Evolutionary conservation across 2,888 invertebrate genomes (phyloP).

Genomic region (Drosophila peninsularis): DNA sequence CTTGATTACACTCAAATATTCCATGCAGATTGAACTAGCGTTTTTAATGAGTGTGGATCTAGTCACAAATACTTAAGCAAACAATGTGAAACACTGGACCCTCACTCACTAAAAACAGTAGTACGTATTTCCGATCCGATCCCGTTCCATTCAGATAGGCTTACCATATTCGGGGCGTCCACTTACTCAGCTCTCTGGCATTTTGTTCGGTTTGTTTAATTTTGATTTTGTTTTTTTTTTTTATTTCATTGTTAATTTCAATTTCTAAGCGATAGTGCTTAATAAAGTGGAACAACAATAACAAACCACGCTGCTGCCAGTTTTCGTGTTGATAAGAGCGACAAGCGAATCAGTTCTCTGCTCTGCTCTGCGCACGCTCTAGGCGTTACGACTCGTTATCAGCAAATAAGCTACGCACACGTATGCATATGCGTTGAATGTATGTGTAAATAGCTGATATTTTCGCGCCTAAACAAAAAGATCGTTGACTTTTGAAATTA

Average conservation of each 20-base stretch:
- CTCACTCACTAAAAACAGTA: slow-evolving; percentile 85
- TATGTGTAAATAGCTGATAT: slow-evolving; percentile 9
- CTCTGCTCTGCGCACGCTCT: slow-evolving; percentile 31
- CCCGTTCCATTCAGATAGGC: slow-evolving; percentile 11
- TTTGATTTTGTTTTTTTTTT: background rate
- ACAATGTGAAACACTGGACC: slow-evolving; percentile 85
- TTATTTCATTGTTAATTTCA: slow-evolving; percentile 55
- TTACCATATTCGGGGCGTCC: slow-evolving; percentile 54
- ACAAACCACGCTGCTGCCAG: slow-evolving; percentile 43
- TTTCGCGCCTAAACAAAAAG: slow-evolving; percentile 43
- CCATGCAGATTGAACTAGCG: slow-evolving; percentile 77
- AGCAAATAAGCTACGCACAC: slow-evolving; percentile 33
- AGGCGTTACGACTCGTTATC: slow-evolving; percentile 54
- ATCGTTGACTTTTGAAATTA: slow-evolving; percentile 56
- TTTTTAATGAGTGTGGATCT: slow-evolving; percentile 86
- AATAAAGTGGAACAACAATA: slow-evolving; percentile 60
- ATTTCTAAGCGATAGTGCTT: slow-evolving; percentile 75
- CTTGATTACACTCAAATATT: background rate
- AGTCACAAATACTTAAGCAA: slow-evolving; percentile 83
- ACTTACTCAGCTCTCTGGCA: slow-evolving; percentile 31
- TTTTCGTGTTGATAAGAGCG: slow-evolving; percentile 61
- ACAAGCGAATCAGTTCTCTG: slow-evolving; percentile 30
- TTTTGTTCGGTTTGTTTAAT: slow-evolving; percentile 42
- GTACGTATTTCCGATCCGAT: slow-evolving; percentile 43
- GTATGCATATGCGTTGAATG: slow-evolving; percentile 1